Conservation (phyloP, 2,113 vertebrate species). For the Tychaedon coryphoeus region DNA sequence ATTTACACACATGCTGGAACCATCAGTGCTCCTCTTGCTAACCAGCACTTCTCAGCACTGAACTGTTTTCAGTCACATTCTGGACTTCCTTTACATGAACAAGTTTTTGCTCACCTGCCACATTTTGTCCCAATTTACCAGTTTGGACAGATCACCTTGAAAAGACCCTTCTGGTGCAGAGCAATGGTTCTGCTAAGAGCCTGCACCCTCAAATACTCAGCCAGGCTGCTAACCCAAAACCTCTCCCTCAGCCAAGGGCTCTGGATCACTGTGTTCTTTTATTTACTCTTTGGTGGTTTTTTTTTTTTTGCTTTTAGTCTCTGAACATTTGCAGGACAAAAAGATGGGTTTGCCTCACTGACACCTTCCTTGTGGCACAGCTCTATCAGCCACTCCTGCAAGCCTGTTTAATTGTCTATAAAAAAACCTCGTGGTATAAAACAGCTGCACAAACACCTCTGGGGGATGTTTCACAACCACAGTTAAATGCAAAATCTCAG, state of each 20-base stretch:
- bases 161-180: neutral
- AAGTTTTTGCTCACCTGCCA: neutral
- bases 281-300: neutral
- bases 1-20: rapidly evolving
- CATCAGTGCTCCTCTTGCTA: neutral
- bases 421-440: neutral
- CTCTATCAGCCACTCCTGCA: neutral
- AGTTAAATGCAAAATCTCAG: neutral
- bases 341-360: neutral
- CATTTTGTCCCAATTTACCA: rapidly evolving
- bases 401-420: neutral
- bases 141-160: neutral
- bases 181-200: neutral
- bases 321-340: neutral
- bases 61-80: neutral
- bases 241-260: neutral
- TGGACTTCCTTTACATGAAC: neutral
- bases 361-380: neutral
- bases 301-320: neutral
- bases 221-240: neutral
- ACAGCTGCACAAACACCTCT: neutral
- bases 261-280: neutral
- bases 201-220: neutral
- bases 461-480: neutral
- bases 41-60: neutral